Evolutionary conservation across 2,797 vertebrate species (phyloP).

Genomic region (Diplodus sargus): DNA sequence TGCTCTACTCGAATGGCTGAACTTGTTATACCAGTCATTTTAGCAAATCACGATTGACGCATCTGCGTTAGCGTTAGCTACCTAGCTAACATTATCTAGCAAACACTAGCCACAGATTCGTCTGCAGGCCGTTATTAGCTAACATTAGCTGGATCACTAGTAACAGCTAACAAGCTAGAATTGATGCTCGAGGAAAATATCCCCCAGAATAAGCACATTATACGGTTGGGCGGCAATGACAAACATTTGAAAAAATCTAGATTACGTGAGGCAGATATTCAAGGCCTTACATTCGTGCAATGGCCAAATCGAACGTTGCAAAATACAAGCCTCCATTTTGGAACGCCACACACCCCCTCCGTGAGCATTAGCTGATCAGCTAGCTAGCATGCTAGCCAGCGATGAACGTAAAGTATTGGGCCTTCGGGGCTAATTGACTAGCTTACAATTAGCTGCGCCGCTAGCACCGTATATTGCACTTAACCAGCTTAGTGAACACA

Average conservation of each 20-base stretch:
- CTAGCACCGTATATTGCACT: slow-evolving; percentile 20
- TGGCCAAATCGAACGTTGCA: slow-evolving; percentile 68
- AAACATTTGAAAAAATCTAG: too few relatives aligned
- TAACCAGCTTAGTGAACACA: not conserved
- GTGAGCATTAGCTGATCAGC: slow-evolving; percentile 60
- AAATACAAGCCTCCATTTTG: slow-evolving; percentile 88
- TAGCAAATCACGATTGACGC: slow-evolving; percentile 69
- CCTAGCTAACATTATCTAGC: slow-evolving; percentile 56
- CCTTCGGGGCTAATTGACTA: slow-evolving; percentile 52
- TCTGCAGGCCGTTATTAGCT: slow-evolving; percentile 63
- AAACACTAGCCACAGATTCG: slow-evolving; percentile 58
- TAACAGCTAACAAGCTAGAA: not conserved
- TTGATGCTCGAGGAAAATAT: not conserved
- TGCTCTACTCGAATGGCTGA: not conserved
- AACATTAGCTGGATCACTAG: slow-evolving; percentile 49
- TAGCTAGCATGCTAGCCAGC: slow-evolving; percentile 76
- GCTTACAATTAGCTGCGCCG: slow-evolving; percentile 38
- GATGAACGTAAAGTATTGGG: slow-evolving; percentile 41
- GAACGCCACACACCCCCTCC: slow-evolving; percentile 85
- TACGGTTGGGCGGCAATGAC: not conserved
- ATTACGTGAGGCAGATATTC: not conserved
- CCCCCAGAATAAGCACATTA: accelerated
- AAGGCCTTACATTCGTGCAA: slow-evolving; percentile 61
- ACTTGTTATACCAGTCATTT: slow-evolving; percentile 23
- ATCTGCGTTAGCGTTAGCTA: slow-evolving; percentile 67